These are phyloP conservation scores for Podarcis cretensis DNA, from an alignment of 2,113 vertebrate genomes.

Conservation along the genomic window DNA sequence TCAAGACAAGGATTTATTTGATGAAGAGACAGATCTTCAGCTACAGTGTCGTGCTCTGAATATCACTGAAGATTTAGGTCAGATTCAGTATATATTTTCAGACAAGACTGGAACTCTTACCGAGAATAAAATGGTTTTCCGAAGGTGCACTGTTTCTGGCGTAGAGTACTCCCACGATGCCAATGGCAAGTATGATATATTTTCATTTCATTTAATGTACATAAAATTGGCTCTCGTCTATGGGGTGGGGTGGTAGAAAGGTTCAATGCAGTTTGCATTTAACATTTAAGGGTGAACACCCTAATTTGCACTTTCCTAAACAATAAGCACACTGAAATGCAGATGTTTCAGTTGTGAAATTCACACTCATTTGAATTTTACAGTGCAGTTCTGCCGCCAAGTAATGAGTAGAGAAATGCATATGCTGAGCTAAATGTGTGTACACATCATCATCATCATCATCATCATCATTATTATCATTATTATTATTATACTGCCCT, in stretches of 20 bases:
- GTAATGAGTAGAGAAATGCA: too few species aligned
- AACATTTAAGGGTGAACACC: too few species aligned
- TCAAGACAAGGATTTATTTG: constrained; percentile 92
- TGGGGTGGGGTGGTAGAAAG: constrained; percentile 1
- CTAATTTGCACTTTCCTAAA: too few species aligned
- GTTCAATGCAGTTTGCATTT: too few species aligned
- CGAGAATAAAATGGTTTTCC: constrained; percentile 99
- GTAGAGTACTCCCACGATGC: constrained; percentile 97
- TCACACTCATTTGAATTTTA: too few species aligned
- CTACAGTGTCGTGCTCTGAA: constrained; percentile 96
- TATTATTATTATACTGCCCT: too few species aligned
- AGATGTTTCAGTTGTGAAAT: too few species aligned
- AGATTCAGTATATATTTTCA: constrained; percentile 98
- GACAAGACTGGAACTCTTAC: constrained; percentile 98
- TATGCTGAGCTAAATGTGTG: too few species aligned
- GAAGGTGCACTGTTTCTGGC: constrained; percentile 94
- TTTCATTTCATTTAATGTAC: constrained; percentile 10
- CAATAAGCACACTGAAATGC: too few species aligned
- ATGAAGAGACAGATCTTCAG: constrained; percentile 94
- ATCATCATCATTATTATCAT: too few species aligned
- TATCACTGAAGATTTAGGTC: constrained; percentile 96
- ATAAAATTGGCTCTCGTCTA: constrained; percentile 16
- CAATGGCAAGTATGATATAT: constrained; percentile 83
- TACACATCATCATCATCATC: too few species aligned
- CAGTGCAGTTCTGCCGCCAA: too few species aligned